phyloP scores from a whole-genome alignment of 2,113 vertebrate genomes.

The Perccottus glenii region DNA sequence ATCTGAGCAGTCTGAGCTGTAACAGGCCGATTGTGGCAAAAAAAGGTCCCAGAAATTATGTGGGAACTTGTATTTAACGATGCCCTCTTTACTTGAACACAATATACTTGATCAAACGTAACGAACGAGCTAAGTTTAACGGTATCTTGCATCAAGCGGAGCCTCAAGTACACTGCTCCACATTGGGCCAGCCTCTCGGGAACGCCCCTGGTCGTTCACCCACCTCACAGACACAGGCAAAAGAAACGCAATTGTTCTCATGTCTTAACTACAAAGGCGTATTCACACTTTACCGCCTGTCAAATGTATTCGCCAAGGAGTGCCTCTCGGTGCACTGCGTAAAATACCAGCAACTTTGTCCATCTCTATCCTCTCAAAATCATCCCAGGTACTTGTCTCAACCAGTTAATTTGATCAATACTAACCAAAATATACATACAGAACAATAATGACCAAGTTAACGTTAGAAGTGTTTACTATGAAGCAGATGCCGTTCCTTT shows the following conservation, averaged over 20 bases:
- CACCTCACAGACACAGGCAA: constrained; percentile 60
- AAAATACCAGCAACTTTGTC: constrained; percentile 25
- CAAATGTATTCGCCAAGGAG: constrained; percentile 9
- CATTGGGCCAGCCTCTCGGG: constrained; percentile 69
- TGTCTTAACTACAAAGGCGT: constrained; percentile 62
- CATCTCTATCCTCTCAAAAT: constrained; percentile 3
- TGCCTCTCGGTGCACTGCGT: constrained; percentile 29
- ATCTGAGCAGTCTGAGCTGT: constrained; percentile 8
- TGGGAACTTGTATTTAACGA: neutral
- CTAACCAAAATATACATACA: constrained; percentile 5
- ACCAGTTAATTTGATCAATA: constrained; percentile 24
- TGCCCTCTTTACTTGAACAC: neutral
- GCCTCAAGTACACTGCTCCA: constrained; percentile 66
- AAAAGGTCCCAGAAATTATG: constrained; percentile 6
- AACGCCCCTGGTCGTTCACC: constrained; percentile 79
- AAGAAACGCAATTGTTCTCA: constrained; percentile 69
- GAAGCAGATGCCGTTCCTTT: constrained; percentile 39
- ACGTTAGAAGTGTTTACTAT: constrained; percentile 35
- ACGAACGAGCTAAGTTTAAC: constrained; percentile 22
- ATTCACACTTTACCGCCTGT: constrained; percentile 20
- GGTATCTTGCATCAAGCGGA: constrained; percentile 53
- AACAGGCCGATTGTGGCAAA: constrained; percentile 30
- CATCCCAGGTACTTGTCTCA: constrained; percentile 47
- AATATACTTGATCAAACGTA: neutral
- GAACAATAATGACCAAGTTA: neutral